Evolutionary conservation across 2,113 vertebrate genomes (phyloP).

Genomic region (Colinus virginianus): DNA sequence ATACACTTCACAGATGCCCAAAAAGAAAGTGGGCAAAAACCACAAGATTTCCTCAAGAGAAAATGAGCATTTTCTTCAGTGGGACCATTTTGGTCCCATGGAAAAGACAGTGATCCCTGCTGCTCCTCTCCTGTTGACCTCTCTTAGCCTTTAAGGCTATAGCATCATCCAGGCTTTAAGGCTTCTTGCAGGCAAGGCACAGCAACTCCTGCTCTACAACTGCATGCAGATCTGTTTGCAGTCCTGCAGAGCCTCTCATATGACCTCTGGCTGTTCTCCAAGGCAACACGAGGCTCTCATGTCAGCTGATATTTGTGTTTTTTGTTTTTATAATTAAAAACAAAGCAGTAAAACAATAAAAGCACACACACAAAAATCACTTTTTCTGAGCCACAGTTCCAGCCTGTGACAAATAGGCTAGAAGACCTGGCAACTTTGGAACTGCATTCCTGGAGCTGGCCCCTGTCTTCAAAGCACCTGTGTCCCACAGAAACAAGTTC

Average conservation of each 20-base stretch:
- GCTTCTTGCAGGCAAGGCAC: neutral
- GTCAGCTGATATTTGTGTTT: neutral
- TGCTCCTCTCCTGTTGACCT: neutral
- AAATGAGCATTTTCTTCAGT: neutral
- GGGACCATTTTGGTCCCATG: neutral
- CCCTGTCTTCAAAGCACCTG: neutral
- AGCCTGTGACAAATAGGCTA: neutral
- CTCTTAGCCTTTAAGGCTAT: neutral
- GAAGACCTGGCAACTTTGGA: neutral
- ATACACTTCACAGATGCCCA: neutral
- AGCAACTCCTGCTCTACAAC: neutral
- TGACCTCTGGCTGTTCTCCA: neutral
- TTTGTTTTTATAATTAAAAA: neutral
- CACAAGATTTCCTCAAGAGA: neutral
- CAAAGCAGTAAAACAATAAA: neutral
- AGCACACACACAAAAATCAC: neutral
- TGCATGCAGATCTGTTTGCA: neutral
- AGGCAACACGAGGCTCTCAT: accelerated
- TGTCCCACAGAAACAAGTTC: neutral
- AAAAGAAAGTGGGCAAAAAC: neutral
- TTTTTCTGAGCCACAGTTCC: neutral
- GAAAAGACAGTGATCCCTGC: neutral
- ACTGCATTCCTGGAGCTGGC: neutral
- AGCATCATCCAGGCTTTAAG: neutral
- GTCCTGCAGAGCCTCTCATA: neutral